phyloP scores from a whole-genome alignment of 2,113 vertebrate genomes.

The Phylloscopus whistleri region DNA sequence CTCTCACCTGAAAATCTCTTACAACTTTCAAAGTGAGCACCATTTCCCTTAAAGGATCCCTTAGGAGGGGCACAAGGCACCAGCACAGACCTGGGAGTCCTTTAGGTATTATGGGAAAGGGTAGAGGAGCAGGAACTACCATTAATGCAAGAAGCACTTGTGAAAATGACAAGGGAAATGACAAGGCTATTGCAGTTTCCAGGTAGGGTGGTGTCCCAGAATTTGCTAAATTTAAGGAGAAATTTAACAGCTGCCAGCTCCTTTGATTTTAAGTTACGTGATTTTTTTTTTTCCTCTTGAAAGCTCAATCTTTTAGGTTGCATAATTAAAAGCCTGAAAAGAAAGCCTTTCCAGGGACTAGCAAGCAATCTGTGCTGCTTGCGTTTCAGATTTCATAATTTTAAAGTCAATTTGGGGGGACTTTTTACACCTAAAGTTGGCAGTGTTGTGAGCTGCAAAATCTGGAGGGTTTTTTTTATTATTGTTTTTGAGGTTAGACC shows the following conservation, averaged over 20 bases:
- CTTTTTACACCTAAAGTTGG: conserved; percentile 9
- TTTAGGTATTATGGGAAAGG: neutral
- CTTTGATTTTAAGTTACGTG: neutral
- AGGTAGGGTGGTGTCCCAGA: neutral
- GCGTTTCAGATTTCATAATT: neutral
- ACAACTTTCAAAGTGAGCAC: neutral
- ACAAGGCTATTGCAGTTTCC: accelerated
- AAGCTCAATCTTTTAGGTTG: neutral
- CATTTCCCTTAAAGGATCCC: neutral
- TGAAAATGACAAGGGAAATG: neutral
- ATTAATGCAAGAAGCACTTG: neutral
- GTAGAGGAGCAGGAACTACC: neutral
- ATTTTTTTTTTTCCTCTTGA: neutral
- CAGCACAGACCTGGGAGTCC: accelerated
- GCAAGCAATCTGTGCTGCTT: neutral
- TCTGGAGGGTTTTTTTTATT: neutral
- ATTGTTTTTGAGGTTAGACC: neutral
- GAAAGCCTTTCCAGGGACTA: neutral
- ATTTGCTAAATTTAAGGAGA: neutral
- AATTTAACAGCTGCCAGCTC: neutral
- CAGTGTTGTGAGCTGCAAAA: neutral
- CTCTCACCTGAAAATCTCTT: neutral
- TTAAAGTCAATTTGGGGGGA: conserved; percentile 13
- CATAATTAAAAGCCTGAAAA: neutral
- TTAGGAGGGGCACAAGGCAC: neutral